A percentile compares a stretch with the other conserved stretches of the same genome.
phyloP scores from a whole-genome alignment of 2,888 invertebrate genomes.

The Ormyrus labotus region DNA sequence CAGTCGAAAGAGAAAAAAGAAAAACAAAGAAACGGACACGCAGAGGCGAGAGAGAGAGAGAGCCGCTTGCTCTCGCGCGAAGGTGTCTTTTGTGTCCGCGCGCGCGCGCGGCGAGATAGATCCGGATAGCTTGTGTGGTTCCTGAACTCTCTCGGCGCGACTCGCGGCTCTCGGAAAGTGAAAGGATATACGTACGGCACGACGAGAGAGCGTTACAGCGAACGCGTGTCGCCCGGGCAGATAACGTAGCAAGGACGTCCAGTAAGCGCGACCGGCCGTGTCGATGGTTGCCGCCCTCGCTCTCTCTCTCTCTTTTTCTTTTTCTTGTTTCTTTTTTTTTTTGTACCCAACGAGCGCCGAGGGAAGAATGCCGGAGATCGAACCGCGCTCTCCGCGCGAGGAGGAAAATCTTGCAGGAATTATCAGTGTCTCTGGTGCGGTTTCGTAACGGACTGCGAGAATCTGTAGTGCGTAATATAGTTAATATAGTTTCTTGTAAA shows the following conservation, averaged over 20 bases:
- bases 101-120: slow-evolving; percentile 15
- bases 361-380: no score
- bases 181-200: slow-evolving; percentile 63
- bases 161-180: slow-evolving; percentile 68
- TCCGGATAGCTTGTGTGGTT: slow-evolving; percentile 61
- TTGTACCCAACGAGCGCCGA: no score
- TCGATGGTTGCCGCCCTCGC: slow-evolving; percentile 71
- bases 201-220: no score
- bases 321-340: neutral
- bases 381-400: no score
- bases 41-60: neutral
- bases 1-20: neutral
- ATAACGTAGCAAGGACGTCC: slow-evolving; percentile 76
- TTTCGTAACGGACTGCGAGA: no score
- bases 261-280: slow-evolving; percentile 67
- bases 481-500: no score
- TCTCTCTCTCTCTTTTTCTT: slow-evolving; percentile 27
- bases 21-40: slow-evolving; percentile 11
- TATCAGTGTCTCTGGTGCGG: no score
- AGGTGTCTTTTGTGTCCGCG: slow-evolving; percentile 17
- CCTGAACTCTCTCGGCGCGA: slow-evolving; percentile 7
- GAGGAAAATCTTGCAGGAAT: no score
- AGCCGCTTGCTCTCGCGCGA: neutral
- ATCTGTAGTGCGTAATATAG: no score
- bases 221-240: slow-evolving; percentile 67